Evolutionary conservation across 1,140 invertebrate species (phyloP).

Genomic region (Campoletis sonorensis): DNA sequence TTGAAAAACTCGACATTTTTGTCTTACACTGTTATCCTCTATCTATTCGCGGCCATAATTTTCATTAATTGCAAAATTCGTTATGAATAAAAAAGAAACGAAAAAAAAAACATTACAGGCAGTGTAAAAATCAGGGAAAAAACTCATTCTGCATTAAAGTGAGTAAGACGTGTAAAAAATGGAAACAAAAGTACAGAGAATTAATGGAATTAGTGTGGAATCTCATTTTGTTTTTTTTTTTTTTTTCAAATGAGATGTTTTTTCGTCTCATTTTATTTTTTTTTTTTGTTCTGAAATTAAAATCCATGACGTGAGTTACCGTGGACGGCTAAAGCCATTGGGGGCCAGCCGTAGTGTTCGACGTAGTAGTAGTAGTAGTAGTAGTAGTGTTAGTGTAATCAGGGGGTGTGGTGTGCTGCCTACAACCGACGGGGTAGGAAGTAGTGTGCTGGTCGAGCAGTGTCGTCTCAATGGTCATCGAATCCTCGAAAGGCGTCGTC

Average conservation of each 20-base stretch:
- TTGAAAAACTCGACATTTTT: too few species aligned
- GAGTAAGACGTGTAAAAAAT: constrained; percentile 21
- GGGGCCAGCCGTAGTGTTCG: constrained; percentile 71
- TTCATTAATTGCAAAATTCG: too few species aligned
- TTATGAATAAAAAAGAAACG: too few species aligned
- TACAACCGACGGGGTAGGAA: constrained; percentile 74
- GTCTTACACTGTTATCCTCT: too few species aligned
- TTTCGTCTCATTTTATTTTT: background rate
- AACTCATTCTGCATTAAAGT: constrained; percentile 19
- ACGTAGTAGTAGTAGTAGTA: constrained; percentile 58
- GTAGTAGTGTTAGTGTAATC: constrained; percentile 75
- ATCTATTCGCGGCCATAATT: too few species aligned
- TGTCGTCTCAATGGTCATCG: constrained; percentile 75
- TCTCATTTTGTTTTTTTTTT: constrained; percentile 34
- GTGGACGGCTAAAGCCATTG: constrained; percentile 76
- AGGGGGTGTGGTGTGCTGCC: constrained; percentile 76
- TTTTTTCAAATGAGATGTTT: background rate
- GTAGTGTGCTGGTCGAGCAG: constrained; percentile 75
- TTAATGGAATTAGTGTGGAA: background rate
- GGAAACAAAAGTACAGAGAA: background rate
- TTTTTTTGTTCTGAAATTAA: constrained; percentile 60
- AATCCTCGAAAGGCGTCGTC: constrained; percentile 71
- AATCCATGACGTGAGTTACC: constrained; percentile 77
- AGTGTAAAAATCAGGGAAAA: constrained; percentile 9
- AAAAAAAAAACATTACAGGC: background rate